phyloP scores from a whole-genome alignment of 2,113 vertebrate species.

The Myotis davidii region DNA sequence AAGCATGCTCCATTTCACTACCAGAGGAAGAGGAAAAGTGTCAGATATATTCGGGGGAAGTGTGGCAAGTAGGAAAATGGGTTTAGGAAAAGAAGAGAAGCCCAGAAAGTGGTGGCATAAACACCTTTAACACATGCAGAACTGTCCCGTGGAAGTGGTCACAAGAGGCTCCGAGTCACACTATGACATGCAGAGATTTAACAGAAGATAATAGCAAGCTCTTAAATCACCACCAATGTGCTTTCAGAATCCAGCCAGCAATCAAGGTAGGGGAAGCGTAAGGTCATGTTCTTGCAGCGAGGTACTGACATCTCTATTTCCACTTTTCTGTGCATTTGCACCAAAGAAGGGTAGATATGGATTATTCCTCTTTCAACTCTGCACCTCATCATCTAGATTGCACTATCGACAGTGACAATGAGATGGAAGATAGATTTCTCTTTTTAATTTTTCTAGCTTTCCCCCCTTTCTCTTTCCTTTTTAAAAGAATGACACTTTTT shows the following conservation, averaged over 20 bases:
- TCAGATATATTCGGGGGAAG: background rate
- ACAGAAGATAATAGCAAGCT: background rate
- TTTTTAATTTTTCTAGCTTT: background rate
- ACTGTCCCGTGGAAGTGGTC: background rate
- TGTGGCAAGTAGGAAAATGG: background rate
- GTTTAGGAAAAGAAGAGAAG: background rate
- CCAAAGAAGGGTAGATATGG: background rate
- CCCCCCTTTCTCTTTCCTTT: background rate
- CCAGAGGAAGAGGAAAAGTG: conserved; percentile 8
- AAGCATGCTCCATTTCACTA: conserved; percentile 55
- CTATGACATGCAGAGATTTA: background rate
- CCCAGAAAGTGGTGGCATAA: background rate
- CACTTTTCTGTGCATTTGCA: background rate
- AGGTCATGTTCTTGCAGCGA: background rate
- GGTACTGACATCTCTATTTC: background rate
- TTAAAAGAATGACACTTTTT: background rate
- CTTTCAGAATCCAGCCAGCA: background rate
- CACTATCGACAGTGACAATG: background rate
- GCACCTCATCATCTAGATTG: background rate
- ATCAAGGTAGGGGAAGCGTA: background rate
- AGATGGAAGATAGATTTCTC: background rate
- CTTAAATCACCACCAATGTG: background rate
- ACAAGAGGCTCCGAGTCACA: background rate
- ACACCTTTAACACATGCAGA: background rate
- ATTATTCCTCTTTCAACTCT: background rate